Conservation (phyloP, 2,888 invertebrate species). For the Cerceris ruficornis region DNA sequence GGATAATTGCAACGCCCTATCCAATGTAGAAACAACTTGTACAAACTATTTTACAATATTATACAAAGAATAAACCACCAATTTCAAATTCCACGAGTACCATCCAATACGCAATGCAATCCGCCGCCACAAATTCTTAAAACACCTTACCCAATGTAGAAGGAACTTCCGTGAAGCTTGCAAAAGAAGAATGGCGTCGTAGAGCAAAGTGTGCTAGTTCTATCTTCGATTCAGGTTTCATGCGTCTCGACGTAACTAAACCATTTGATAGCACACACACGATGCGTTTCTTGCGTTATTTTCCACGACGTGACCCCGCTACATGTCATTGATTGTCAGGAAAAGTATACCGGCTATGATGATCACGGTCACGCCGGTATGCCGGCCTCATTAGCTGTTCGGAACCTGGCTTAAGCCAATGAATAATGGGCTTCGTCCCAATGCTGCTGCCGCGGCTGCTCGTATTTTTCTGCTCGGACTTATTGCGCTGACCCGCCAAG, state of each 20-base stretch:
- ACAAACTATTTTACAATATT: too few relatives aligned
- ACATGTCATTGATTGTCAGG: constrained; percentile 37
- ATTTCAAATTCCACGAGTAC: too few relatives aligned
- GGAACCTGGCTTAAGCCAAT: constrained; percentile 59
- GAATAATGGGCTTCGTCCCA: constrained; percentile 64
- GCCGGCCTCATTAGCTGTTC: constrained; percentile 69
- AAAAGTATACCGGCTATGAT: constrained; percentile 55
- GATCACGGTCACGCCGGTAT: constrained; percentile 65
- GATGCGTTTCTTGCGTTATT: constrained; percentile 12
- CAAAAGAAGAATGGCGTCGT: not conserved
- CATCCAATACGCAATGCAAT: too few relatives aligned
- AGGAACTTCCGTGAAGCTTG: too few relatives aligned
- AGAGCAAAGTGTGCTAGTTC: not conserved
- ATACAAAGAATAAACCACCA: too few relatives aligned
- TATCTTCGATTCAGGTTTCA: not conserved
- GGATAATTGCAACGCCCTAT: too few relatives aligned
- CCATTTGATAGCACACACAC: not conserved
- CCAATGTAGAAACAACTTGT: too few relatives aligned
- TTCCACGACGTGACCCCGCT: constrained; percentile 9
- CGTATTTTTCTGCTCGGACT: constrained; percentile 58
- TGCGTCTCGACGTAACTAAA: not conserved
- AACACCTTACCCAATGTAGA: not conserved
- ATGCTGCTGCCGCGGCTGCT: constrained; percentile 40
- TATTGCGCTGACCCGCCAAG: constrained; percentile 53
- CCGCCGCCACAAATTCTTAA: not conserved